phyloP scores from a whole-genome alignment of 2,113 vertebrate species.

The Brachyhypopomus occidentalis region DNA sequence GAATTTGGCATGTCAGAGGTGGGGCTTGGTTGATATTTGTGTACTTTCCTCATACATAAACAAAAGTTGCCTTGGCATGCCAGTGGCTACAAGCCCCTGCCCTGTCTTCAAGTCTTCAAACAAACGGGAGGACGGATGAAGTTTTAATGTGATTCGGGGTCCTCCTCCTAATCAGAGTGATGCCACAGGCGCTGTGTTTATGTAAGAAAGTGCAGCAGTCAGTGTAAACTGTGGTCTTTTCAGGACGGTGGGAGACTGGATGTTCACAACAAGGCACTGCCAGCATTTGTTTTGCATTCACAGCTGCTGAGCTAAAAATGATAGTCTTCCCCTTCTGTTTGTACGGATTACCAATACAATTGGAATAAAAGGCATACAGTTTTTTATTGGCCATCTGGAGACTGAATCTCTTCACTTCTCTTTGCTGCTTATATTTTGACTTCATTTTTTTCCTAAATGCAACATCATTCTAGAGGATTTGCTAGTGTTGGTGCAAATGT shows the following conservation, averaged over 20 bases:
- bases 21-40: slow-evolving; percentile 47
- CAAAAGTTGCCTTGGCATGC: slow-evolving; percentile 60
- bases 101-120: slow-evolving; percentile 68
- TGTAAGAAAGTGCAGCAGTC: slow-evolving; percentile 69
- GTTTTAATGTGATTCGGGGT: slow-evolving; percentile 77
- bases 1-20: slow-evolving; percentile 20
- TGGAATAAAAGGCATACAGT: slow-evolving; percentile 53
- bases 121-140: slow-evolving; percentile 63
- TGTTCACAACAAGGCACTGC: slow-evolving; percentile 60
- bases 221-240: slow-evolving; percentile 71
- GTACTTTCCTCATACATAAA: slow-evolving; percentile 57
- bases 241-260: slow-evolving; percentile 56
- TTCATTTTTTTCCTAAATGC: not conserved
- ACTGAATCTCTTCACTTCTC: not conserved
- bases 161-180: slow-evolving; percentile 77
- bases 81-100: slow-evolving; percentile 49
- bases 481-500: not conserved
- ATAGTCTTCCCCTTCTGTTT: slow-evolving; percentile 50
- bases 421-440: not conserved
- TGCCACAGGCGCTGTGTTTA: slow-evolving; percentile 74
- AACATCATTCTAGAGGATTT: not conserved
- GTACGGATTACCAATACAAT: slow-evolving; percentile 62
- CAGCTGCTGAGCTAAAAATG: slow-evolving; percentile 41
- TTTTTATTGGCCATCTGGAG: not conserved
- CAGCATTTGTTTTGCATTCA: slow-evolving; percentile 74